Conservation (phyloP, 2,113 vertebrate species). For the Phoxinus phoxinus region DNA sequence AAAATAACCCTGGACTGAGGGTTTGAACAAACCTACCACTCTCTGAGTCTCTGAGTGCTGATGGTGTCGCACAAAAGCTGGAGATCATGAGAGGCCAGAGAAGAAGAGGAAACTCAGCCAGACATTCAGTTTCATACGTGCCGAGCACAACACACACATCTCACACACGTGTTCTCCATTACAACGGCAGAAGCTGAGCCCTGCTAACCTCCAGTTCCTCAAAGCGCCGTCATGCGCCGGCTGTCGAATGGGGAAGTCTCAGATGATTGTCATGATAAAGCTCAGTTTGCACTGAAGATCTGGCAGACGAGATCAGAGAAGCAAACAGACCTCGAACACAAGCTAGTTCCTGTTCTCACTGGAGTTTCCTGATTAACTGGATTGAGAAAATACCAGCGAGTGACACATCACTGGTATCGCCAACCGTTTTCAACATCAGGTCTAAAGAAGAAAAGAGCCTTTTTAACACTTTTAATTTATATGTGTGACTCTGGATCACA, state of each 20-base stretch:
- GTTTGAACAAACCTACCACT: background rate
- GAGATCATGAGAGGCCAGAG: background rate
- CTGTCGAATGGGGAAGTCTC: conserved; percentile 68
- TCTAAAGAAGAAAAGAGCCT: background rate
- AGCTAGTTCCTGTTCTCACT: conserved; percentile 31
- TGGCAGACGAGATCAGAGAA: conserved; percentile 60
- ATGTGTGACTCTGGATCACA: too few relatives aligned
- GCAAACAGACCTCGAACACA: background rate
- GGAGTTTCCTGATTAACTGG: conserved; percentile 6
- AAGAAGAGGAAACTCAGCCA: background rate
- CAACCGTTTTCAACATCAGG: background rate
- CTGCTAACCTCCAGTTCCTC: conserved; percentile 55
- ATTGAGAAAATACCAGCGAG: background rate
- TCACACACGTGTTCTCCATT: background rate
- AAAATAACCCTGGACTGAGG: conserved; percentile 43
- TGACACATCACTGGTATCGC: background rate
- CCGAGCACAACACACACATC: too few relatives aligned
- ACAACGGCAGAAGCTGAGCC: background rate
- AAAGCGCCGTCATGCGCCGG: conserved; percentile 66
- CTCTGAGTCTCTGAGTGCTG: background rate
- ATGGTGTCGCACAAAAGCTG: background rate
- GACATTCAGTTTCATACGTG: background rate
- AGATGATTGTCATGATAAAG: conserved; percentile 68
- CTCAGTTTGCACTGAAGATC: conserved; percentile 49
- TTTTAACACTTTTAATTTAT: too few relatives aligned